A percentile compares a stretch with the other conserved stretches of the same genome.
Evolutionary conservation across 2,888 invertebrate genomes (phyloP).

Genomic region (Congeria kusceri): DNA sequence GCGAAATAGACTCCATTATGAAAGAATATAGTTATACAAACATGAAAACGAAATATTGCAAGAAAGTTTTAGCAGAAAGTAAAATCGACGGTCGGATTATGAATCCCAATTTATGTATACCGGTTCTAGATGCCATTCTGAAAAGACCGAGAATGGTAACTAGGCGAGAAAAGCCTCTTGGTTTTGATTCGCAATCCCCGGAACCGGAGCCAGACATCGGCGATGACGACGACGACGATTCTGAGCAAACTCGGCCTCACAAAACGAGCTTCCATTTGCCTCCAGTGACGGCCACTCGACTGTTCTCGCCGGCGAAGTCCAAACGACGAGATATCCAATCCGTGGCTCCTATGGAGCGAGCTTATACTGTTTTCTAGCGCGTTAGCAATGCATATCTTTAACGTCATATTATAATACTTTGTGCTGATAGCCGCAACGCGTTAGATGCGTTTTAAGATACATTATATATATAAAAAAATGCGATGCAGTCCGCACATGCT

Average conservation of each 20-base stretch:
- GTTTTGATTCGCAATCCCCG: constrained; percentile 47
- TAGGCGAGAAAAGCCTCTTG: constrained; percentile 54
- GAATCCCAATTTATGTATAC: constrained; percentile 53
- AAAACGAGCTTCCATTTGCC: constrained; percentile 47
- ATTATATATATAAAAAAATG: too few species aligned
- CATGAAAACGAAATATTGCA: constrained; percentile 52
- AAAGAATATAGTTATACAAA: constrained; percentile 58
- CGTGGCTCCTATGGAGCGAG: constrained; percentile 15
- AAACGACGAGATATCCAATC: constrained; percentile 5
- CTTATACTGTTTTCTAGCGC: constrained; percentile 40
- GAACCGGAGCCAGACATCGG: constrained; percentile 29
- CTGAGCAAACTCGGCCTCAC: constrained; percentile 22
- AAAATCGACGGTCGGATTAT: constrained; percentile 57
- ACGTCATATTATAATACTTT: too few species aligned
- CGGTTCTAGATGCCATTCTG: constrained; percentile 54
- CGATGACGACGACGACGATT: constrained; percentile 25
- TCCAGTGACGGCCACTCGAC: constrained; percentile 53
- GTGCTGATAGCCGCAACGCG: too few species aligned
- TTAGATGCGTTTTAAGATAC: too few species aligned
- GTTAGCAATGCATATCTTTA: neutral
- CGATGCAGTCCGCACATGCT: too few species aligned
- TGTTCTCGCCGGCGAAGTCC: constrained; percentile 48
- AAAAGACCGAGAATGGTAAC: constrained; percentile 54
- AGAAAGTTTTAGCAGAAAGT: constrained; percentile 50
- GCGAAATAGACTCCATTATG: constrained; percentile 55